Conservation (phyloP, 2,113 vertebrate genomes). For the Propithecus coquereli region DNA sequence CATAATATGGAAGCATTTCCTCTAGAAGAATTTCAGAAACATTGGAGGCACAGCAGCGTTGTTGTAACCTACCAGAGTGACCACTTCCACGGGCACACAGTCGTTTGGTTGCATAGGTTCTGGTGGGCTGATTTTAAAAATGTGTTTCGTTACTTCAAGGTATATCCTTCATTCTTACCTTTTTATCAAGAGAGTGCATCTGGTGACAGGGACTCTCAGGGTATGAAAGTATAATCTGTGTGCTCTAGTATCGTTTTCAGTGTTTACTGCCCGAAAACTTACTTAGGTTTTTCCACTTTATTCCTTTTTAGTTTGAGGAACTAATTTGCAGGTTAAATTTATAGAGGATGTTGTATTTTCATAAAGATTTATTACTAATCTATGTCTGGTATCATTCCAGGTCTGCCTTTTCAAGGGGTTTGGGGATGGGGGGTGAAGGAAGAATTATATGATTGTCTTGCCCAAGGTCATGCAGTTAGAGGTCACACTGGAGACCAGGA, state of each 20-base stretch:
- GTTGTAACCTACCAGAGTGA: not conserved
- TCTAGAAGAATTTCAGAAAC: not conserved
- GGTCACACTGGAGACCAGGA: not conserved
- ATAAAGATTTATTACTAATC: not conserved
- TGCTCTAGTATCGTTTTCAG: not conserved
- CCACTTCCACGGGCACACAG: not conserved
- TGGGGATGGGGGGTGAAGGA: fast-evolving
- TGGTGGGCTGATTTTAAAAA: not conserved
- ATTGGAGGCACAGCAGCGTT: not conserved
- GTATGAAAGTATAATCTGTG: not conserved
- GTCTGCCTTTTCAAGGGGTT: not conserved
- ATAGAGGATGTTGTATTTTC: not conserved
- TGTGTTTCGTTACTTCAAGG: not conserved
- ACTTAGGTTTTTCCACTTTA: not conserved
- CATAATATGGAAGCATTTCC: not conserved
- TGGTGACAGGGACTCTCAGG: not conserved
- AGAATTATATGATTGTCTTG: not conserved
- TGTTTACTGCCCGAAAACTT: not conserved
- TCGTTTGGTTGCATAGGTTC: not conserved
- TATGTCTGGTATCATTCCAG: not conserved
- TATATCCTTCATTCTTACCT: not conserved
- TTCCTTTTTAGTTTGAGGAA: not conserved
- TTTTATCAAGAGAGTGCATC: not conserved
- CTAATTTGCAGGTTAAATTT: not conserved
- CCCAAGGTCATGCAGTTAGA: not conserved